These are phyloP conservation scores for Eupithecia subfuscata DNA, from an alignment of 2,888 invertebrate genomes.

Conservation along the genomic window DNA sequence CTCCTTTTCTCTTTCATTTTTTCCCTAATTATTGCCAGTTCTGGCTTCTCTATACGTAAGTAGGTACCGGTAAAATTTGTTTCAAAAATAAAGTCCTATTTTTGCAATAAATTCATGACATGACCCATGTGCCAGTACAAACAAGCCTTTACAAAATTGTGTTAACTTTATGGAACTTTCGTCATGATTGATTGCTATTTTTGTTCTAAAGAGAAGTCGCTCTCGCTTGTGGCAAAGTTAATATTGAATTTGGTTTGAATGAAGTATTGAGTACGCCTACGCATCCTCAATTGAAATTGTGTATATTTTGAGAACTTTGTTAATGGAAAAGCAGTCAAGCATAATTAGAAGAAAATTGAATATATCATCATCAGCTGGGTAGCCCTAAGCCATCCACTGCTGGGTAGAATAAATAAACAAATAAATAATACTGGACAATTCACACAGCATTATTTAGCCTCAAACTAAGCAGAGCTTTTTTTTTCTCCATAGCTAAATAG, in stretches of 20 bases:
- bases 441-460: no score
- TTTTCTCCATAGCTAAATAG: no score
- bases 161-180: conserved; percentile 56
- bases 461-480: no score
- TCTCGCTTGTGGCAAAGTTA: conserved; percentile 22
- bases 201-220: conserved; percentile 33
- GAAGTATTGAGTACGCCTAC: conserved; percentile 18
- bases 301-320: conserved; percentile 13
- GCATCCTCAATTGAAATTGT: conserved; percentile 8
- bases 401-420: no score
- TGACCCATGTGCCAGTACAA: neutral
- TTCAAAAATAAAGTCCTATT: neutral
- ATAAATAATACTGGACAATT: no score
- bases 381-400: neutral
- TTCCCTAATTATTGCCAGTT: neutral
- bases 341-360: neutral
- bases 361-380: neutral
- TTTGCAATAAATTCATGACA: neutral
- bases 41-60: neutral
- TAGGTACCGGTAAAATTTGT: neutral
- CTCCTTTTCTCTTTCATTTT: no score
- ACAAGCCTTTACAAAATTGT: conserved; percentile 48
- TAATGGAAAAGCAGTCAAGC: conserved; percentile 7
- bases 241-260: conserved; percentile 33
- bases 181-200: conserved; percentile 58